Evolutionary conservation across 64 coral and sea anemone species (phyloP), one percentile per base, ranked within the genome.

Genomic region (Stichodactyla helianthus): DNA sequence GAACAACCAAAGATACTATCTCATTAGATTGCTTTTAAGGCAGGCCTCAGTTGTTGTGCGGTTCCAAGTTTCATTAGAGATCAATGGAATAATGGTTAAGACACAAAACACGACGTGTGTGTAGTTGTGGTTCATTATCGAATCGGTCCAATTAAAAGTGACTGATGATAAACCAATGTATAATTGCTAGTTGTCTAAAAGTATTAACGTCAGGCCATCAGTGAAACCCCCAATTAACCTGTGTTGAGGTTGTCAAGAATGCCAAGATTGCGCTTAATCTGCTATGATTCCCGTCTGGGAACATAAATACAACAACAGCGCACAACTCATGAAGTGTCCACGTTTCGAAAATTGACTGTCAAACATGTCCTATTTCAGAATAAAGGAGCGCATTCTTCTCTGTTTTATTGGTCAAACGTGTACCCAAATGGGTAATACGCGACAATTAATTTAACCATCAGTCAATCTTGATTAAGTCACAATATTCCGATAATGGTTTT

Each of bases 131-230:
- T 81, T 81, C 78, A 81, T 81, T 81, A 81, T 81, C 35, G 78
- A 54, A 81, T 81, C 78, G 78, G 52, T 81, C 50, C 78, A 81
- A 81, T 81, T 81, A 81, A 81, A 81, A n/a, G 78, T 81, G 78
- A 81, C 78, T 81, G 78, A 81, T 81, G 52, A 74, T 74, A 74
- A 52, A 20, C 50, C 78, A 81, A 81, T 81, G 35, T 81, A 52
- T 81, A 81, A 81, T 81, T 81, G 78, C 52, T 20, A 81, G 78
- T 52, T 81, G 78, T 81, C 78, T 81, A 54, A 81, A 19, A 51
- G 78, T 53, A 81, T 81, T 54, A 81, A 54, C 52, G 51, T 81
- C 78, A 81, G 78, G 78, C 15, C 52, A 81, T 81, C 78, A 54
- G 7, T 52, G 78, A 51, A 81, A 54, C 78, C 20, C 52, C 78